Percentiles rank a stretch among this genome's conserved stretches.
These are phyloP conservation scores for Amazona guildingii DNA, from an alignment of 2,113 vertebrate genomes.

Conservation along the genomic window DNA sequence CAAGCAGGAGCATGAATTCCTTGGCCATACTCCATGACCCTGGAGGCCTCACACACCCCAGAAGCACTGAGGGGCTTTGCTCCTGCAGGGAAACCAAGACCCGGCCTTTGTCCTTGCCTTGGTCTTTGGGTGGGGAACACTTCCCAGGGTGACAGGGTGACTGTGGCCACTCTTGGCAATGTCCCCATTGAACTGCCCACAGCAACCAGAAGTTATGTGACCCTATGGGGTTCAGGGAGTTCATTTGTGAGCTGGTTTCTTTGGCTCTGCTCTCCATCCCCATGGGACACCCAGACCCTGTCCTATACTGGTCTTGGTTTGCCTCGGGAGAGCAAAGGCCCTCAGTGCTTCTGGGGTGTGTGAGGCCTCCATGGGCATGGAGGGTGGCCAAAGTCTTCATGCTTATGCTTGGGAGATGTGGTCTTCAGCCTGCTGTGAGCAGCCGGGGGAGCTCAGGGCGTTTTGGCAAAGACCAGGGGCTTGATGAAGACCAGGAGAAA, in stretches of 20 bases:
- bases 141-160: not conserved
- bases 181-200: not conserved
- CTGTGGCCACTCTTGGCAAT: not conserved
- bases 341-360: not conserved
- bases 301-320: not conserved
- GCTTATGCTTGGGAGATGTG: not conserved
- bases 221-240: accelerated
- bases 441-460: accelerated
- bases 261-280: accelerated
- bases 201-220: not conserved
- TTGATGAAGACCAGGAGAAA: not conserved
- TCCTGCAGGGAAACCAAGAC: not conserved
- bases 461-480: not conserved
- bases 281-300: not conserved
- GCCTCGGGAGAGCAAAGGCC: not conserved
- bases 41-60: not conserved
- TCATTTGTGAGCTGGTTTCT: not conserved
- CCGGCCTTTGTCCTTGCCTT: not conserved
- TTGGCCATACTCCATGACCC: not conserved
- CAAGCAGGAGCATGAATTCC: not conserved
- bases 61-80: not conserved
- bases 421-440: not conserved
- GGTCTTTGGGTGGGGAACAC: not conserved
- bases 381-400: not conserved
- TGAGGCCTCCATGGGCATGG: not conserved